phyloP scores from a whole-genome alignment of 2,113 vertebrate genomes.

The Tragelaphus scriptus region DNA sequence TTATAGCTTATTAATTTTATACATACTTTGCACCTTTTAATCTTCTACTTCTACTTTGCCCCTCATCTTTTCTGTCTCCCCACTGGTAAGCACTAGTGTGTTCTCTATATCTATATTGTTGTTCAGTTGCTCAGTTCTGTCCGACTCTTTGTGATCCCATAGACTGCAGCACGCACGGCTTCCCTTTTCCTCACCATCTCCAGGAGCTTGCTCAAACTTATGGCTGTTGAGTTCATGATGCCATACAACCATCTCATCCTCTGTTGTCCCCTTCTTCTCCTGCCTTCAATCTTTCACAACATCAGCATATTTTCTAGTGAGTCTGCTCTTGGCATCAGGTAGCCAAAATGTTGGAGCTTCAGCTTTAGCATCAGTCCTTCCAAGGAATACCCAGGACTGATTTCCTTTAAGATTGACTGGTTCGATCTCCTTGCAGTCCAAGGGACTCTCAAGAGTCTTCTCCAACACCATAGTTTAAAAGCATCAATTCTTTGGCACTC shows the following conservation, averaged over 20 bases:
- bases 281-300: background rate
- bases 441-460: background rate
- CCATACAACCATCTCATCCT: background rate
- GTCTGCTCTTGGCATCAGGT: background rate
- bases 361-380: background rate
- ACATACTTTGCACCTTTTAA: background rate
- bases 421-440: background rate
- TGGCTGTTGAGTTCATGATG: background rate
- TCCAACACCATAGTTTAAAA: background rate
- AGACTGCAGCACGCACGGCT: background rate
- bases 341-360: background rate
- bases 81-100: background rate
- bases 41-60: background rate
- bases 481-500: background rate
- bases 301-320: background rate
- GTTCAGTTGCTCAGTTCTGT: background rate
- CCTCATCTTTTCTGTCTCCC: background rate
- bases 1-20: background rate
- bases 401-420: background rate
- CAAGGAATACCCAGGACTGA: background rate
- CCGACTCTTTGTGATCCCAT: background rate
- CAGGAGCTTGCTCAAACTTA: fast-evolving
- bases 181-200: background rate
- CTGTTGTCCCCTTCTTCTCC: background rate
- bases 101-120: background rate